These are phyloP conservation scores for Nyctereutes procyonoides DNA, from an alignment of 2,113 vertebrate genomes.

Conservation along the genomic window DNA sequence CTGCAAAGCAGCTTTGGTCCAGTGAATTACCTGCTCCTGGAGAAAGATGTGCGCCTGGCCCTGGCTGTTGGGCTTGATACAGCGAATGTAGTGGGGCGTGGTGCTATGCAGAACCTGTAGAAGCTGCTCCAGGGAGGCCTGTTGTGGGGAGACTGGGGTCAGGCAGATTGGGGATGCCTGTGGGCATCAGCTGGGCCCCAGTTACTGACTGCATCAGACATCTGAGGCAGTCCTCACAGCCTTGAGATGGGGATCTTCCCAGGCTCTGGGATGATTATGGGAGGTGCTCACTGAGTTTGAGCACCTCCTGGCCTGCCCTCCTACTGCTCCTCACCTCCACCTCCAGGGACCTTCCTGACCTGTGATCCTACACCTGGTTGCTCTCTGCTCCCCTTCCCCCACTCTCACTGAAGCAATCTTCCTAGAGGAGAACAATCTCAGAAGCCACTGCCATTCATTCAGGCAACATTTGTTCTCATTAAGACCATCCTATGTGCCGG, in stretches of 20 bases:
- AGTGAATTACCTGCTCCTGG: conserved; percentile 90
- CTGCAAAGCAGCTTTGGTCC: background rate
- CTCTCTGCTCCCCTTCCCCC: background rate
- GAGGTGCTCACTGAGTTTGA: background rate
- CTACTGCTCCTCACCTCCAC: background rate
- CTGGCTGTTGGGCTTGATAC: conserved; percentile 96
- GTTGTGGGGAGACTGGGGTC: conserved; percentile 31
- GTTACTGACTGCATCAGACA: background rate
- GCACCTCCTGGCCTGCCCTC: background rate
- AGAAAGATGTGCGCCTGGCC: conserved; percentile 91
- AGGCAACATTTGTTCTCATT: background rate
- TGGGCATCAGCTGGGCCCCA: background rate
- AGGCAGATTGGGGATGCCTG: background rate
- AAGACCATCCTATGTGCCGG: background rate
- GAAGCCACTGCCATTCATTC: background rate
- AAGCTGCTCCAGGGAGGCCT: conserved; percentile 96
- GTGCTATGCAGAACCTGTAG: conserved; percentile 93
- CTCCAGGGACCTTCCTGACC: background rate
- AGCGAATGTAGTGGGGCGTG: conserved; percentile 96
- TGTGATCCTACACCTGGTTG: background rate
- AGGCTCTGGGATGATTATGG: background rate
- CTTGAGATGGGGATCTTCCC: background rate
- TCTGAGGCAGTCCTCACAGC: background rate
- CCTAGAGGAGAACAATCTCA: background rate
- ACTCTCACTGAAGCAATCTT: background rate